phyloP scores from a whole-genome alignment of 2,797 vertebrate species.

The Bufotes viridis region DNA sequence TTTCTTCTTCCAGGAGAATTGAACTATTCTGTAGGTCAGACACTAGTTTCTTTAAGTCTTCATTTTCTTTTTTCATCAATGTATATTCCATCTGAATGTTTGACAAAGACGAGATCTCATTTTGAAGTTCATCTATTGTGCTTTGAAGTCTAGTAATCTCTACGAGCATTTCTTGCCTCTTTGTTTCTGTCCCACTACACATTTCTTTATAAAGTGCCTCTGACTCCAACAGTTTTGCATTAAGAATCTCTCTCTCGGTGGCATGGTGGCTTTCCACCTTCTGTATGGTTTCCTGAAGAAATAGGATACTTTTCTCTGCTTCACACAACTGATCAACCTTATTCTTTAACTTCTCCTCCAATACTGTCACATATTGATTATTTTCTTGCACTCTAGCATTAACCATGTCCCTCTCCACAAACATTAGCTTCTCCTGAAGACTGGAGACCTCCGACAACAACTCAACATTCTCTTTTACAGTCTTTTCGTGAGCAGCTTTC shows the following conservation, averaged over 20 bases:
- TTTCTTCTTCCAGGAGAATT: conserved; percentile 67
- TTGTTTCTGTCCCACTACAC: conserved; percentile 68
- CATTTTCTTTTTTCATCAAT: conserved; percentile 60
- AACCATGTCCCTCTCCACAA: background rate
- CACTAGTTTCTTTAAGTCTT: conserved; percentile 63
- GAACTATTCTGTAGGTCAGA: conserved; percentile 63
- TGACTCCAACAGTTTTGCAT: conserved; percentile 68
- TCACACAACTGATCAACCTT: conserved; percentile 68
- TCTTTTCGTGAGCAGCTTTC: conserved; percentile 68
- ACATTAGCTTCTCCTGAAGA: conserved; percentile 65
- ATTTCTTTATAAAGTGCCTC: conserved; percentile 71
- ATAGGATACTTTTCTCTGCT: conserved; percentile 68
- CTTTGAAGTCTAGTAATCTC: conserved; percentile 74
- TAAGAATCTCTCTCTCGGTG: conserved; percentile 75
- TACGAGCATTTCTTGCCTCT: conserved; percentile 73
- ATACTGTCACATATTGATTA: background rate
- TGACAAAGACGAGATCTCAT: conserved; percentile 53
- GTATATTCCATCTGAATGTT: conserved; percentile 62
- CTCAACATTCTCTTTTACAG: conserved; percentile 69
- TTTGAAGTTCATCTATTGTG: conserved; percentile 73
- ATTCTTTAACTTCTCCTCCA: conserved; percentile 70
- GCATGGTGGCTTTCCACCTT: conserved; percentile 73
- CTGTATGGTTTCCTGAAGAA: conserved; percentile 72
- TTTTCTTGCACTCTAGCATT: conserved; percentile 8
- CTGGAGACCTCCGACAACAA: conserved; percentile 68